Conservation (phyloP, 2,113 vertebrate species). For the Morphnarchus princeps region DNA sequence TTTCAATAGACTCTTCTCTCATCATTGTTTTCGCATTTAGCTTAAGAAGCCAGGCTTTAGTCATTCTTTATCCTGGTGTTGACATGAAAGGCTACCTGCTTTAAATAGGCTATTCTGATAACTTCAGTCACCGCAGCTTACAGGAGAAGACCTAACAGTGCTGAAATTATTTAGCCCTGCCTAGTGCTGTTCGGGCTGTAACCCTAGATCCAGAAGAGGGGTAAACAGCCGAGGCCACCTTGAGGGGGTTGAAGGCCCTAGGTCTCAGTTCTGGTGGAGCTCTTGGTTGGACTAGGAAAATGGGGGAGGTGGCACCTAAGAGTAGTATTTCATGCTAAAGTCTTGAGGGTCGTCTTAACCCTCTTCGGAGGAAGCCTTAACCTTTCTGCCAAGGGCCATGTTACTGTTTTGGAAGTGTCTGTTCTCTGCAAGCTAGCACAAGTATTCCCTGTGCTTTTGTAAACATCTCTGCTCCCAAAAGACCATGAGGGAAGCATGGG, state of each 20-base stretch:
- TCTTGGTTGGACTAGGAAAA: not conserved
- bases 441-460: not conserved
- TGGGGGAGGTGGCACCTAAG: not conserved
- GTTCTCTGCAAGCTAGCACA: not conserved
- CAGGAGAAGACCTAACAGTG: not conserved
- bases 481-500: not conserved
- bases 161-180: not conserved
- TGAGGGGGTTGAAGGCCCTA: not conserved
- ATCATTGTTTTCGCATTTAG: not conserved
- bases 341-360: not conserved
- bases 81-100: not conserved
- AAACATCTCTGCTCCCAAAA: not conserved
- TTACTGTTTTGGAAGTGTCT: not conserved
- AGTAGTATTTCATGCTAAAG: not conserved
- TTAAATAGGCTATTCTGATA: not conserved
- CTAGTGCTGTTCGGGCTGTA: not conserved
- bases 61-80: not conserved
- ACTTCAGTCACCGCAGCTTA: not conserved
- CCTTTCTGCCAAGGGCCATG: not conserved
- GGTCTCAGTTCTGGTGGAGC: not conserved
- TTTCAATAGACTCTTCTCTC: not conserved
- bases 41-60: not conserved
- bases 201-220: not conserved
- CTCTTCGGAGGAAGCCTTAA: not conserved
- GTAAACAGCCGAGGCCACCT: not conserved